Percentiles rank a stretch among this genome's conserved stretches.
Evolutionary conservation across 2,888 invertebrate genomes (phyloP).

Genomic region (Melinaea marsaeus): DNA sequence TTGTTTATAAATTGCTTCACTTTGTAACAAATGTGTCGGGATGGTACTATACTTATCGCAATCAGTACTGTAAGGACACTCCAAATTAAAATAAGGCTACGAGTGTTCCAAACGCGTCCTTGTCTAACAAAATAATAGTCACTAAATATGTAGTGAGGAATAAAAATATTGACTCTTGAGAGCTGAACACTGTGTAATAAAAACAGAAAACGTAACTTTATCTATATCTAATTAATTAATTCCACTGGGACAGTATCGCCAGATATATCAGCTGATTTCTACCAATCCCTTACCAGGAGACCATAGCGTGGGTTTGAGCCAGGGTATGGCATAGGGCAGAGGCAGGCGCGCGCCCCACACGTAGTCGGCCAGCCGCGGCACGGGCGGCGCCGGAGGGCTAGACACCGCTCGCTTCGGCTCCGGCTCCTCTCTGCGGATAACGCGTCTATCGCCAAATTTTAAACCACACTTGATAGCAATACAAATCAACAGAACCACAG

Average conservation of each 20-base stretch:
- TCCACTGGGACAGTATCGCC: no score
- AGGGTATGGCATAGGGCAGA: conserved; percentile 83
- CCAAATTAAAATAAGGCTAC: no score
- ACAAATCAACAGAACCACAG: neutral
- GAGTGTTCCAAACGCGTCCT: no score
- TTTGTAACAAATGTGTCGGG: no score
- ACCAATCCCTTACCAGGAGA: conserved; percentile 53
- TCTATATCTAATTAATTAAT: no score
- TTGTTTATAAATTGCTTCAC: neutral
- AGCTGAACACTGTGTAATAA: no score
- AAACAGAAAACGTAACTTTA: no score
- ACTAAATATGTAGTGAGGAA: no score
- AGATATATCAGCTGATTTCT: neutral
- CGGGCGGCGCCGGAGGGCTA: conserved; percentile 87
- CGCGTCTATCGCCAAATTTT: conserved; percentile 72
- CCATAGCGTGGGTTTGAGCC: conserved; percentile 79
- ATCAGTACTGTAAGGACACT: no score
- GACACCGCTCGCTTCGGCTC: conserved; percentile 86
- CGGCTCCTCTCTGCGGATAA: conserved; percentile 78
- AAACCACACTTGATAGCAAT: conserved; percentile 58
- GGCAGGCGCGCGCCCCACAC: conserved; percentile 85
- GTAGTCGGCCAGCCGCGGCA: conserved; percentile 87
- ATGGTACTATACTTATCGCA: no score
- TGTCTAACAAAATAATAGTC: no score
- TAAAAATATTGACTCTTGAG: no score